phyloP scores from a whole-genome alignment of 1,140 invertebrate species.

The Araneus ventricosus region DNA sequence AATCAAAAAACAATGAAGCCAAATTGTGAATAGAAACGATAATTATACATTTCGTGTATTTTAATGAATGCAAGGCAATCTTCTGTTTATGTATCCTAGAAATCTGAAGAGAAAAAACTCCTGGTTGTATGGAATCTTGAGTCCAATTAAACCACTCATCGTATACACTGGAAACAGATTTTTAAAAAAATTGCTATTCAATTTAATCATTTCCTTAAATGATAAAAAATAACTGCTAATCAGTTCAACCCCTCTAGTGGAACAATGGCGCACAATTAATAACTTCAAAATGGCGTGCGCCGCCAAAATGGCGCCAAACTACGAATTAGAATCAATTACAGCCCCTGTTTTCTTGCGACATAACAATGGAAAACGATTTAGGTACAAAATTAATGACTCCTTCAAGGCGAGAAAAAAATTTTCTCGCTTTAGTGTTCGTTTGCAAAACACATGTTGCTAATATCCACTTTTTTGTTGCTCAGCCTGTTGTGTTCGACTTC shows the following conservation, averaged over 20 bases:
- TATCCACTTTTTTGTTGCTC: slow-evolving; percentile 20
- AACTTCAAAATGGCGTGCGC: not conserved
- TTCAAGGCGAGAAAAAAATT: not conserved
- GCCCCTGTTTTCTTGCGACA: slow-evolving; percentile 12
- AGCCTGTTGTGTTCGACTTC: not conserved
- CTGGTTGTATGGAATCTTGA: too few relatives aligned
- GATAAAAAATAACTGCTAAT: not conserved
- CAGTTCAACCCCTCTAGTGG: not conserved
- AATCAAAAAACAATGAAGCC: too few relatives aligned
- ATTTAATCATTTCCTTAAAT: not conserved
- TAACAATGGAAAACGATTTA: slow-evolving; percentile 64
- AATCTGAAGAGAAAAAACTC: too few relatives aligned
- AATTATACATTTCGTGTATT: too few relatives aligned
- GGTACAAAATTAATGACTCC: slow-evolving; percentile 51
- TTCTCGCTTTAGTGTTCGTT: not conserved
- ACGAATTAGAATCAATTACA: slow-evolving; percentile 61
- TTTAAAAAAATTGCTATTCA: too few relatives aligned
- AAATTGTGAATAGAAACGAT: too few relatives aligned
- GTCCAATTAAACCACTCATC: too few relatives aligned
- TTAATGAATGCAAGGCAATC: too few relatives aligned
- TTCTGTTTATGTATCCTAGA: too few relatives aligned
- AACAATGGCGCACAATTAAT: slow-evolving; percentile 37
- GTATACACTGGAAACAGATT: too few relatives aligned
- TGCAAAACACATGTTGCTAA: slow-evolving; percentile 44
- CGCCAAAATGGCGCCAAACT: slow-evolving; percentile 48